phyloP scores from a whole-genome alignment of 2,888 invertebrate species.

The Lasioglossum marginatum region DNA sequence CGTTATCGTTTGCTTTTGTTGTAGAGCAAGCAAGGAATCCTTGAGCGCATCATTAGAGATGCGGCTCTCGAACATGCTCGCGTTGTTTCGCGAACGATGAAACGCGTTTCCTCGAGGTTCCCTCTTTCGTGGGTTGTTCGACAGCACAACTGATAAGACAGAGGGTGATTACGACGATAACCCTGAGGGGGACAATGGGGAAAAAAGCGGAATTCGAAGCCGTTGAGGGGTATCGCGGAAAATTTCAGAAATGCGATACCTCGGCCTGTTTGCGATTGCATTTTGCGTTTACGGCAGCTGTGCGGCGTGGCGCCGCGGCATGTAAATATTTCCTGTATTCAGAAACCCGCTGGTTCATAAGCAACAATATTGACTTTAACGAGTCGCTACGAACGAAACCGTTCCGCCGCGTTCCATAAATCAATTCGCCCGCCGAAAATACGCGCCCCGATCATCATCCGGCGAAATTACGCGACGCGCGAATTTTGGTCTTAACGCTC shows the following conservation, averaged over 20 bases:
- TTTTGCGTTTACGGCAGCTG: neutral
- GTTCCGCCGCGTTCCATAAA: neutral
- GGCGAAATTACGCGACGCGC: neutral
- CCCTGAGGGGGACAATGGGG: neutral
- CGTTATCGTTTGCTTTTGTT: conserved; percentile 37
- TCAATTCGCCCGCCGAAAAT: conserved; percentile 1
- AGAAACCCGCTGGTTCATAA: conserved; percentile 4
- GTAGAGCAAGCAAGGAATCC: neutral
- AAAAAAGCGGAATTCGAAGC: neutral
- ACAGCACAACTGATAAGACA: conserved; percentile 27
- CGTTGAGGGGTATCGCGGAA: neutral
- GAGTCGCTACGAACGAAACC: neutral
- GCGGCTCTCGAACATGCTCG: conserved; percentile 32
- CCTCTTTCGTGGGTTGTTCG: conserved; percentile 20
- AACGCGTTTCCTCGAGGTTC: conserved; percentile 22
- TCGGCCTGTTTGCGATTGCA: neutral
- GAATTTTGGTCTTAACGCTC: neutral
- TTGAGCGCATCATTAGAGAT: conserved; percentile 45
- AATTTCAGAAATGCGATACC: neutral
- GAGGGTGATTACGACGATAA: neutral
- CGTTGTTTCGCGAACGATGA: conserved; percentile 25
- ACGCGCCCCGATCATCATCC: neutral
- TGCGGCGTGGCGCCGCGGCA: neutral
- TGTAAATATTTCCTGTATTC: neutral
- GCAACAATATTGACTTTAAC: conserved; percentile 14